Evolutionary conservation across 2,888 invertebrate species (phyloP), one percentile per base, ranked within the genome.

Genomic region (Drosophila vallismaia): DNA sequence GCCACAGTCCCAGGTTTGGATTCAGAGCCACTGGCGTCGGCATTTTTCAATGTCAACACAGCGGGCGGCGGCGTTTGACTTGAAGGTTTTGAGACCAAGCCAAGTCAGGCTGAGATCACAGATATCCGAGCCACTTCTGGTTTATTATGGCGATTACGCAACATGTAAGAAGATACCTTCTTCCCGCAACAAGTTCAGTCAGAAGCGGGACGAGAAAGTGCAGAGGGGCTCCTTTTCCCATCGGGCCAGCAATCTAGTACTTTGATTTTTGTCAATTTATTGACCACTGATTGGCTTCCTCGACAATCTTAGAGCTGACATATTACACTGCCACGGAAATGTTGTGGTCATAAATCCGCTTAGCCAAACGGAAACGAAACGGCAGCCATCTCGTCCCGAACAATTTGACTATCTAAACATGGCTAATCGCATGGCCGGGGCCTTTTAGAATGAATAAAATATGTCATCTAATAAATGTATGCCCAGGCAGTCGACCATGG

Each of bases 21-120:
- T 14, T 31, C 33, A 53, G 19, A 33, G 52, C 54, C 54, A 64
- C 26, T 62, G 55, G 48, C 77, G 54, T 56, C 55, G 78, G 75
- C 86, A 82, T 82, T 83, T 83, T 28, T 86, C 88, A 88, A 71
- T 86, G 83, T 86, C 88, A 86, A 72, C 86, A 67, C 83, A 83
- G 83, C 84, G 74, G 88, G 83, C 84, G 84, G 78, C 81, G 55
- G 51, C 64, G 71, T 85, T 86, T 87, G 87, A 84, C 66, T 51
- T 52, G 49, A 24, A 50, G 38, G 28, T 5, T 10, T 10, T 24
- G 42, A 4, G 24, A 44, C 44, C 45, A 12, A 56, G 19, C 9
- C 38, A 9, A 46, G 46, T 19, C 33, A 19, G 19, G 29, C 2
- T 33, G 19, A 7, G 36, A 54, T 38, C 56, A 12, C 28, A 53